Evolutionary conservation across 1,140 invertebrate species (phyloP).

Genomic region (Phymorhynchus buccinoides): DNA sequence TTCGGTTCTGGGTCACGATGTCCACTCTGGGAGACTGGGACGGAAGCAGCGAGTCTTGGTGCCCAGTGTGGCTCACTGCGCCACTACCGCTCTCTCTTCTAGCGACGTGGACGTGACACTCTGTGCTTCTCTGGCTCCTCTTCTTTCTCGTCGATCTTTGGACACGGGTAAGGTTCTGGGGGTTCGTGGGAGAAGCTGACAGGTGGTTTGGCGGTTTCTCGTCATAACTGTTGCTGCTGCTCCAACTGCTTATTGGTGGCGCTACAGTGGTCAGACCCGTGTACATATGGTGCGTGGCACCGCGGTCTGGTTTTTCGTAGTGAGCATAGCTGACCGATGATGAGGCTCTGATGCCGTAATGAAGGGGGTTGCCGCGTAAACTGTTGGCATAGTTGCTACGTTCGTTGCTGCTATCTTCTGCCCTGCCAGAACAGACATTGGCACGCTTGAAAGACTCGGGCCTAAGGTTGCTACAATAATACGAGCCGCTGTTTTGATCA

Average conservation of each 20-base stretch:
- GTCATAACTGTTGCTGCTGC: neutral
- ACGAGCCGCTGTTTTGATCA: neutral
- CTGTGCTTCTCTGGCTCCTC: too few species aligned
- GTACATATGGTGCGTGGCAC: neutral
- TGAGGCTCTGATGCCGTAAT: too few species aligned
- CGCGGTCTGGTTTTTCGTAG: neutral
- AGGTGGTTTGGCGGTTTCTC: neutral
- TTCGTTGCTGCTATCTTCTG: neutral
- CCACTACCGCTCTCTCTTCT: neutral
- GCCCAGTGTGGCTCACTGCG: neutral
- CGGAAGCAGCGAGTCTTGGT: neutral
- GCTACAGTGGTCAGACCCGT: neutral
- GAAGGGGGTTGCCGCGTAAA: neutral
- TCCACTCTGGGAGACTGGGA: neutral
- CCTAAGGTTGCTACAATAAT: neutral
- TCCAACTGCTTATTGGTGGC: neutral
- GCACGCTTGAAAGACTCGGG: neutral
- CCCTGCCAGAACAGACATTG: neutral
- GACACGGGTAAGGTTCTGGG: neutral
- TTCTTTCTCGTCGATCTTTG: neutral
- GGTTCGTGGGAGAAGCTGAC: neutral
- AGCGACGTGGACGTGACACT: neutral
- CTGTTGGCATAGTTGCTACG: neutral
- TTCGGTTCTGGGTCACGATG: neutral
- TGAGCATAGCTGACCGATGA: too few species aligned